Base-by-base conservation (phyloP, 2,888 invertebrate genomes). In the Ophion ventricosus region DNA sequence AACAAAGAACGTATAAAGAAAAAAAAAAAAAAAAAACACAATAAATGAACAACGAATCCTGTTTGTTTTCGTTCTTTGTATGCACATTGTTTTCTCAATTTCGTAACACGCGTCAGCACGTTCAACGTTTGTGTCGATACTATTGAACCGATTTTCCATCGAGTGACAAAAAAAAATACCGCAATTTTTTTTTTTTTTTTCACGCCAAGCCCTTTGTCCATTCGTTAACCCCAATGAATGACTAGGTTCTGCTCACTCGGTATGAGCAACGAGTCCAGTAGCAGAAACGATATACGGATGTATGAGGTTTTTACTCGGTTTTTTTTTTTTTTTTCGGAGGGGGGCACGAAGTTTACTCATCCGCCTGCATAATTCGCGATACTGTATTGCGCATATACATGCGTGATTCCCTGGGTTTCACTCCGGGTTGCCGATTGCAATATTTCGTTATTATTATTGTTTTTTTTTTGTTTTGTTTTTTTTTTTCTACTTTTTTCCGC, bases 191-290 rank as follows among this genome's bases (percentile, higher is more conserved):
- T 74, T 82, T n/a, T n/a, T n/a, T n/a, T n/a, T n/a, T n/a, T n/a
- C n/a, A n/a, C 81, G 83, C 75, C 84, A 61, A 79, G 87, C 88
- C 89, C 88, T 90, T 88, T 88, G 88, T 89, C 85, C 87, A 74
- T 67, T 82, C 83, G 61, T 84, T 80, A 85, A 67, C 40, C 73
- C 84, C 89, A 86, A 91, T 91, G 90, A 91, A 91, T 91, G 88
- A 90, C 89, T 87, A 81, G 82, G 78, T 74, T 78, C 63, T 23
- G 23, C 57, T 40, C 54, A 61, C 82, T 79, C 26, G 43, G 20
- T 73, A 56, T 23, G 29, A 25, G 56, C n/a, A 63, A 11, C 61
- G 23, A 23, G 29, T 35, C 63, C 23, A 49, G 17, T 59, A 40
- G 35, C 69, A 23, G 26, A 43, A 49, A 40, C 54, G 43, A 14